Conservation (phyloP, 2,113 vertebrate species). For the Andinoacara biseriatus region DNA sequence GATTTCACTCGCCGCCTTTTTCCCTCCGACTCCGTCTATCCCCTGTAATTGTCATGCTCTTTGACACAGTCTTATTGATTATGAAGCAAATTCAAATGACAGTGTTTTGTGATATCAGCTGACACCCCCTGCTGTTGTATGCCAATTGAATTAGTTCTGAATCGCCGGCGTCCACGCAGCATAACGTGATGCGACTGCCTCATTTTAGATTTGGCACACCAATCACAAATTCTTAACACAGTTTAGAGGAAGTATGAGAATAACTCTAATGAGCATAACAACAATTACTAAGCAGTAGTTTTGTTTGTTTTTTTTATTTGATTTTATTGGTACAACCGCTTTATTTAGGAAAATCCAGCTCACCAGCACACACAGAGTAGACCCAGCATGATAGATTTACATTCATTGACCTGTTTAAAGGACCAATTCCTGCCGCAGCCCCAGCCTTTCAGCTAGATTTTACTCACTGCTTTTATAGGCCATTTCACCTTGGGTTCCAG, state of each 20-base stretch:
- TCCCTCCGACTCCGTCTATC: conserved; percentile 20
- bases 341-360: neutral
- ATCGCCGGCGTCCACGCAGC: conserved; percentile 18
- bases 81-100: conserved; percentile 41
- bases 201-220: neutral
- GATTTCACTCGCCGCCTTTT: conserved; percentile 7
- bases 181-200: conserved; percentile 27
- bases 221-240: neutral
- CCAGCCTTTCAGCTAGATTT: conserved; percentile 44
- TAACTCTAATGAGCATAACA: neutral
- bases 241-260: conserved; percentile 1
- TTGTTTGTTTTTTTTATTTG: neutral
- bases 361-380: neutral
- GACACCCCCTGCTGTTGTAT: conserved; percentile 39
- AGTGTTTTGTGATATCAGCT: conserved; percentile 58
- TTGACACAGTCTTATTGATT: conserved; percentile 54
- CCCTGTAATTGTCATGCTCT: conserved; percentile 35
- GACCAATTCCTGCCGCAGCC: conserved; percentile 45
- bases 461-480: conserved; percentile 63
- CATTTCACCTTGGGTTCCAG: conserved; percentile 73
- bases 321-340: neutral
- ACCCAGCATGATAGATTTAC: conserved; percentile 25
- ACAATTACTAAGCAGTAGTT: neutral
- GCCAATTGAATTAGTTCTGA: conserved; percentile 58
- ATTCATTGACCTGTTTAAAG: conserved; percentile 53